Evolutionary conservation across 2,888 invertebrate genomes (phyloP).

Genomic region (Alitta virens): DNA sequence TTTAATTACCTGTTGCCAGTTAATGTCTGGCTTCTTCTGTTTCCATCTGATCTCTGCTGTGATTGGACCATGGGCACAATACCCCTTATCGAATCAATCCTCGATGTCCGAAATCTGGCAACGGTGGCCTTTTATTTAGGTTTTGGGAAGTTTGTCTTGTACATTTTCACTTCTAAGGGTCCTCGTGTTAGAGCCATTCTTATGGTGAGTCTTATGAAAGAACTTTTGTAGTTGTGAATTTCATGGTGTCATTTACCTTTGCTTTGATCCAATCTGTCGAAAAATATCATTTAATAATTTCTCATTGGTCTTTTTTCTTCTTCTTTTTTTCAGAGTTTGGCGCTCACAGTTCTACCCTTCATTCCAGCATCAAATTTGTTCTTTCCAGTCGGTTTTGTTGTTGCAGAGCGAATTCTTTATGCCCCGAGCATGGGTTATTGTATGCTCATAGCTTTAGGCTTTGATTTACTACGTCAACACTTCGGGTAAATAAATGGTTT

Average conservation of each 20-base stretch:
- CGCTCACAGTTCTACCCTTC: conserved; percentile 85
- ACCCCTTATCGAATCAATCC: conserved; percentile 75
- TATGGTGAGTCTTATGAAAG: conserved; percentile 62
- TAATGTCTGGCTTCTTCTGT: conserved; percentile 84
- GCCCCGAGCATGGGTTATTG: conserved; percentile 98
- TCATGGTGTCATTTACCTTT: background rate
- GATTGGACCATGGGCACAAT: conserved; percentile 99
- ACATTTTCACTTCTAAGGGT: conserved; percentile 35
- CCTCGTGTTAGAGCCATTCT: conserved; percentile 64
- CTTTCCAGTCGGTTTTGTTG: conserved; percentile 96
- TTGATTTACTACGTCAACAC: conserved; percentile 32
- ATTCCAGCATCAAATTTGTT: conserved; percentile 94
- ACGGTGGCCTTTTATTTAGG: conserved; percentile 71
- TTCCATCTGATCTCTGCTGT: conserved; percentile 88
- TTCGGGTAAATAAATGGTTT: conserved; percentile 3
- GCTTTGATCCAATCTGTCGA: background rate
- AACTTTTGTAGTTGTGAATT: background rate
- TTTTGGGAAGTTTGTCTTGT: conserved; percentile 41
- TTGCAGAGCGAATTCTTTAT: conserved; percentile 91
- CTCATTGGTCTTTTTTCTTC: no score
- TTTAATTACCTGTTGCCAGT: conserved; percentile 89
- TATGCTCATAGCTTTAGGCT: conserved; percentile 76
- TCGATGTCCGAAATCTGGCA: conserved; percentile 78
- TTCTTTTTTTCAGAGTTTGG: conserved; percentile 65
- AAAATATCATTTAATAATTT: background rate